Evolutionary conservation across 2,797 vertebrate genomes (phyloP).

Genomic region (Mus minutoides): DNA sequence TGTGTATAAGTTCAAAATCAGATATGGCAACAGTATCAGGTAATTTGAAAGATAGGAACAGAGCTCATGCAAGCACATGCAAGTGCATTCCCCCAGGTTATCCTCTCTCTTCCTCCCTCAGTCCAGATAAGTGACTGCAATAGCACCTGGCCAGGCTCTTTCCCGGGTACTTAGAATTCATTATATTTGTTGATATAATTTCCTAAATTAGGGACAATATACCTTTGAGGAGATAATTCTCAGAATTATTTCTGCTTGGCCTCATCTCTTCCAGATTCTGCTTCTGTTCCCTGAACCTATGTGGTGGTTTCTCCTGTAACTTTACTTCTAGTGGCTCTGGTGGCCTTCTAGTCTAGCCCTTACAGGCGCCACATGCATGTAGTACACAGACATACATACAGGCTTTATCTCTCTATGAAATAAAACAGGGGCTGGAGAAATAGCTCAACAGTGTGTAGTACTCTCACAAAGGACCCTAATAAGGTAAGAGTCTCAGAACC

Average conservation of each 20-base stretch:
- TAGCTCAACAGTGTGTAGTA: not conserved
- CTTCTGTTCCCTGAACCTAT: not conserved
- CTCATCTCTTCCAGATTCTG: not conserved
- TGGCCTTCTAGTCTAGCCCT: not conserved
- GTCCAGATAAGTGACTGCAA: not conserved
- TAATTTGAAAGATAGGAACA: conserved; percentile 72
- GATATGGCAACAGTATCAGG: conserved; percentile 88
- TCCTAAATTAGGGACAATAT: not conserved
- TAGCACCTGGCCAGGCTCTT: not conserved
- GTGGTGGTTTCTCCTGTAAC: not conserved
- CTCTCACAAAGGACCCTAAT: not conserved
- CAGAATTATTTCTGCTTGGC: conserved; percentile 12
- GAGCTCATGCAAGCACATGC: not conserved
- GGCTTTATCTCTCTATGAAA: not conserved
- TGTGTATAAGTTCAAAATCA: conserved; percentile 92
- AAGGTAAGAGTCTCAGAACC: not conserved
- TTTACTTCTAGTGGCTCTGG: not conserved
- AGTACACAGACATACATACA: not conserved
- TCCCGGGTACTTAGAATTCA: conserved; percentile 32
- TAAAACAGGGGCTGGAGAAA: not conserved
- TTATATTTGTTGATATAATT: not conserved
- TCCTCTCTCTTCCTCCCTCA: not conserved
- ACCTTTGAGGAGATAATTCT: not conserved
- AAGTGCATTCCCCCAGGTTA: not conserved
- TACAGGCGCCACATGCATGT: no score